Evolutionary conservation across 1,140 invertebrate genomes (phyloP).

Genomic region (Calliopsis andreniformis): DNA sequence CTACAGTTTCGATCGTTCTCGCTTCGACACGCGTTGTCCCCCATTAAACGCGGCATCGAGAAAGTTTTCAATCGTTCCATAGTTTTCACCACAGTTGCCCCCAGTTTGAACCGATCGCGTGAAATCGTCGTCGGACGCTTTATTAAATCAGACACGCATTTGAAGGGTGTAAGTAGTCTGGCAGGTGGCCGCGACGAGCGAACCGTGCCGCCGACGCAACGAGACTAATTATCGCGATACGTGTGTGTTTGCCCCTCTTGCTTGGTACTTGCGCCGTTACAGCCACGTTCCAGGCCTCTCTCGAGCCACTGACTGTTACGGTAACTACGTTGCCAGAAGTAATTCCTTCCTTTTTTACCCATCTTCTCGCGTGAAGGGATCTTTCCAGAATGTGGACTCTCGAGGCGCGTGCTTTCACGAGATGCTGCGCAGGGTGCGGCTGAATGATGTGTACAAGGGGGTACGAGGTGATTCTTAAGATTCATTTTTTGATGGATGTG

Average conservation of each 20-base stretch:
- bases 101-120: neutral
- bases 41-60: too few relatives aligned
- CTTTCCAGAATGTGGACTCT: neutral
- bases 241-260: neutral
- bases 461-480: too few relatives aligned
- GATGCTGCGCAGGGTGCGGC: neutral
- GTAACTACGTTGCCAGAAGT: slow-evolving; percentile 1
- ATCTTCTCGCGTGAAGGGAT: neutral
- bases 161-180: slow-evolving; percentile 5
- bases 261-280: slow-evolving; percentile 9
- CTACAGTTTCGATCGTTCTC: too few relatives aligned
- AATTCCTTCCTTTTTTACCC: neutral
- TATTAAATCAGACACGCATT: slow-evolving; percentile 38
- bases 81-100: neutral
- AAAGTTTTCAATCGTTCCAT: neutral
- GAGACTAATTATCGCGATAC: slow-evolving; percentile 34
- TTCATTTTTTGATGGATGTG: too few relatives aligned
- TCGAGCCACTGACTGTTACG: neutral
- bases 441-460: too few relatives aligned
- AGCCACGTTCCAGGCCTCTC: slow-evolving; percentile 1
- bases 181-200: slow-evolving; percentile 2
- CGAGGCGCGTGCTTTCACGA: neutral
- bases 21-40: too few relatives aligned
- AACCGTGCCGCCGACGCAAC: slow-evolving; percentile 34
- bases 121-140: slow-evolving; percentile 30